Conservation (phyloP, 2,113 vertebrate genomes). For the Ornithorhynchus anatinus region DNA sequence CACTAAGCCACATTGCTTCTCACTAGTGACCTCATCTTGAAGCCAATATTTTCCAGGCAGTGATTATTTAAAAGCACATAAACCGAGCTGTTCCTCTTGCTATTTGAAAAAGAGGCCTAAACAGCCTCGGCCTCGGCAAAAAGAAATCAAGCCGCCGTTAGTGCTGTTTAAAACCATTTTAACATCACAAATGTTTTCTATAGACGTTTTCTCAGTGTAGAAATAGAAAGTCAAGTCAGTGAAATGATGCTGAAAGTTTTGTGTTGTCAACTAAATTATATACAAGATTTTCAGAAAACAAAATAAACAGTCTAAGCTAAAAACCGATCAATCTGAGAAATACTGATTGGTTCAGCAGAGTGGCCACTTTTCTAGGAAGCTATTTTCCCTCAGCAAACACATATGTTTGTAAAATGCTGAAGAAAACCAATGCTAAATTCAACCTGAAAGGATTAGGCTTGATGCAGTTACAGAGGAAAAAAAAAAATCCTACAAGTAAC, state of each 20-base stretch:
- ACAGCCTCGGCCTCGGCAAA: too few relatives aligned
- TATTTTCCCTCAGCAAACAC: not conserved
- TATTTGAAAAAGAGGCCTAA: too few relatives aligned
- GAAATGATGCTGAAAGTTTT: conserved; percentile 18
- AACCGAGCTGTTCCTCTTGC: too few relatives aligned
- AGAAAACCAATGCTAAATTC: conserved; percentile 2
- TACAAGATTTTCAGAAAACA: conserved; percentile 20
- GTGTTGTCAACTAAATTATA: not conserved
- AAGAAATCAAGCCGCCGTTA: too few relatives aligned
- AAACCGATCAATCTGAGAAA: conserved; percentile 26
- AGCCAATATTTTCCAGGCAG: too few relatives aligned
- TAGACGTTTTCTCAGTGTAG: not conserved
- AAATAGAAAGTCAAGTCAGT: not conserved
- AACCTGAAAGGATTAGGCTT: not conserved
- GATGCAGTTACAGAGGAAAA: not conserved
- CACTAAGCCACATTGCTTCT: too few relatives aligned
- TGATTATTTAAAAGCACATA: too few relatives aligned
- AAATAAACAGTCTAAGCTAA: conserved; percentile 8
- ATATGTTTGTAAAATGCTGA: conserved; percentile 15
- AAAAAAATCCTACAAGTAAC: not conserved
- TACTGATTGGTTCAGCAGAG: conserved; percentile 5
- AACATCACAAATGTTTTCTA: too few relatives aligned
- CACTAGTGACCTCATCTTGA: too few relatives aligned
- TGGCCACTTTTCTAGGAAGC: not conserved
- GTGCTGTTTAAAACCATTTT: too few relatives aligned